Evolutionary conservation across 2,888 invertebrate species (phyloP).

Genomic region (Drosophila flavopinicola): DNA sequence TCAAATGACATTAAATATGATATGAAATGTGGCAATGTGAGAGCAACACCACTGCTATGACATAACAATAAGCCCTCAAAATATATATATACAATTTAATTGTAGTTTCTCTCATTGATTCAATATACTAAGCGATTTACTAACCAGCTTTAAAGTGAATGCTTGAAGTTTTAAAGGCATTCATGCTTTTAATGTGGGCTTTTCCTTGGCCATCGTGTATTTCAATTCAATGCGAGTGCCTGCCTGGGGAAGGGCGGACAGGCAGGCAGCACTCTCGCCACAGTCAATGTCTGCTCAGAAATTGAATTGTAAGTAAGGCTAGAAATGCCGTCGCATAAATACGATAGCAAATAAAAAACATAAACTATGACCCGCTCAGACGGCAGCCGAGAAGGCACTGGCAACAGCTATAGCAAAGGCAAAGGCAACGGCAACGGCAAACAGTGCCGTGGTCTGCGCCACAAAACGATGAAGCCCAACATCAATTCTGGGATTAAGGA

Average conservation of each 20-base stretch:
- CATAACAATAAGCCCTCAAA: slow-evolving; percentile 23
- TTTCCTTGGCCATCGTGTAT: slow-evolving; percentile 5
- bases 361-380: slow-evolving; percentile 47
- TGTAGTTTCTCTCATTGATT: not conserved
- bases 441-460: slow-evolving; percentile 26
- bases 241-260: slow-evolving; percentile 5
- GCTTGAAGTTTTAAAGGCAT: slow-evolving; percentile 38
- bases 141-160: slow-evolving; percentile 17
- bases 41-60: slow-evolving; percentile 37
- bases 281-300: slow-evolving; percentile 58
- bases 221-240: slow-evolving; percentile 35
- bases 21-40: slow-evolving; percentile 7
- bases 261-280: slow-evolving; percentile 44
- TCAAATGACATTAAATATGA: slow-evolving; percentile 14
- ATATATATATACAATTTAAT: not conserved
- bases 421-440: not conserved
- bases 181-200: slow-evolving; percentile 6
- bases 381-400: slow-evolving; percentile 6
- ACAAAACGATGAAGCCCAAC: slow-evolving; percentile 65
- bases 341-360: slow-evolving; percentile 57
- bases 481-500: slow-evolving; percentile 81
- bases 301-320: slow-evolving; percentile 77
- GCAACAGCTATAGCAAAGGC: slow-evolving; percentile 5
- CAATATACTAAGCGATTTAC: slow-evolving; percentile 1
- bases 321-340: slow-evolving; percentile 75